These are phyloP conservation scores for Lasioglossum leucozonium DNA, from an alignment of 2,888 invertebrate genomes.

Conservation along the genomic window DNA sequence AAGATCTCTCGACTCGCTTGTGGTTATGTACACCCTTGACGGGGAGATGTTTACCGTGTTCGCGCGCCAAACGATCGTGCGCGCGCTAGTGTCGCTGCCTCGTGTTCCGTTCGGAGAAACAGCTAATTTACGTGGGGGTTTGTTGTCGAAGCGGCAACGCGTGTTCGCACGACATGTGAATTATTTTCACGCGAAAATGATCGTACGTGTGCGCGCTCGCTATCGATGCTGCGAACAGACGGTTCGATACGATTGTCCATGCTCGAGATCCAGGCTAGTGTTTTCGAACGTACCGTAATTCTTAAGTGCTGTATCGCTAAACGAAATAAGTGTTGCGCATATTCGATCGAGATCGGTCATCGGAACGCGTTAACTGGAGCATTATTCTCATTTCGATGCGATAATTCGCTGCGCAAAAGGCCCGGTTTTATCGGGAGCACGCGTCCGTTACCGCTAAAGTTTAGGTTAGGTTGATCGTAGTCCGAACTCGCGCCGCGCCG, in stretches of 20 bases:
- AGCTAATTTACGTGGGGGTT: neutral
- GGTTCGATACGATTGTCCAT: neutral
- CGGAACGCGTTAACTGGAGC: neutral
- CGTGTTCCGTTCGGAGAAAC: neutral
- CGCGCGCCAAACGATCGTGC: neutral
- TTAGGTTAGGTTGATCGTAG: neutral
- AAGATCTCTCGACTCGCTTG: neutral
- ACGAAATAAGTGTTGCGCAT: neutral
- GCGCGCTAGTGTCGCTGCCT: neutral
- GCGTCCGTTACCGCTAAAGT: neutral
- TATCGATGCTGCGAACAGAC: neutral
- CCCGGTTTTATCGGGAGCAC: neutral
- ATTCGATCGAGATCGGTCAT: neutral
- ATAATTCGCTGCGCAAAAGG: neutral
- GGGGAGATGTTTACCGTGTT: slow-evolving; percentile 4
- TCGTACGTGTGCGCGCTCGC: neutral
- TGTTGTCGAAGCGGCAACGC: neutral
- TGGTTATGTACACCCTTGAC: neutral
- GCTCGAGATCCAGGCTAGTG: neutral
- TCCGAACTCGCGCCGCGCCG: neutral
- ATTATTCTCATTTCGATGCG: neutral
- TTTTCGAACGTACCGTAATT: neutral
- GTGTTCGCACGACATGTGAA: neutral
- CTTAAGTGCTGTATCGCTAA: neutral
- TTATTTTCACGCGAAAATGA: neutral